phyloP scores from a whole-genome alignment of 2,888 invertebrate genomes.

The Orchesellides sinensis region DNA sequence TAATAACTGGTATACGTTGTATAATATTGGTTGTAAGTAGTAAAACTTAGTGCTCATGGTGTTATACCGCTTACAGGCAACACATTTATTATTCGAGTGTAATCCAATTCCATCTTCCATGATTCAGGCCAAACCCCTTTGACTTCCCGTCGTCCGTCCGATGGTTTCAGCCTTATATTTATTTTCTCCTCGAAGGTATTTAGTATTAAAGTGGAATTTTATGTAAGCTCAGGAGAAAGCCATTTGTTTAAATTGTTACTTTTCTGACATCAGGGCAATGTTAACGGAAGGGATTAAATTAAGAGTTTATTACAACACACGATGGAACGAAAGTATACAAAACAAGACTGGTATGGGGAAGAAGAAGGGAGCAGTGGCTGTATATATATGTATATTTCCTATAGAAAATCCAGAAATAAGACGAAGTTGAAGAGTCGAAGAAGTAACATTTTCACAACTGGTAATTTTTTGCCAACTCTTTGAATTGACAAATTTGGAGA shows the following conservation, averaged over 20 bases:
- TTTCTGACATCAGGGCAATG: constrained; percentile 60
- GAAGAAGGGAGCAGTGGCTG: too few relatives aligned
- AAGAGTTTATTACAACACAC: constrained; percentile 58
- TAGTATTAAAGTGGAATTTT: constrained; percentile 54
- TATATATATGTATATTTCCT: too few relatives aligned
- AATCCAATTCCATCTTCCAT: constrained; percentile 51
- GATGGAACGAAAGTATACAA: background rate
- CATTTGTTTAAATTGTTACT: constrained; percentile 65
- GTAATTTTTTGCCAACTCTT: constrained; percentile 39
- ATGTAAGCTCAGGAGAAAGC: constrained; percentile 52
- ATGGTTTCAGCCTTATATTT: constrained; percentile 16
- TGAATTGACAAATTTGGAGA: constrained; percentile 56
- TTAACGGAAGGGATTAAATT: constrained; percentile 65
- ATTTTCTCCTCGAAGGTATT: constrained; percentile 34
- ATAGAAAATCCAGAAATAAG: background rate
- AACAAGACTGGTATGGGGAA: background rate
- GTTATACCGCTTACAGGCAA: too few relatives aligned
- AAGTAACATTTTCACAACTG: constrained; percentile 32
- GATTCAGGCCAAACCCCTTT: constrained; percentile 36
- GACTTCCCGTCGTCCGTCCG: constrained; percentile 55
- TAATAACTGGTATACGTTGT: background rate
- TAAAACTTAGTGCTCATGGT: constrained; percentile 4
- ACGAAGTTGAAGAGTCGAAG: background rate
- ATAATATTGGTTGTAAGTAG: background rate
- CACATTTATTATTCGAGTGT: constrained; percentile 36